These are phyloP conservation scores for Papilio polyxenes DNA, from an alignment of 1,140 invertebrate species.

Conservation along the genomic window DNA sequence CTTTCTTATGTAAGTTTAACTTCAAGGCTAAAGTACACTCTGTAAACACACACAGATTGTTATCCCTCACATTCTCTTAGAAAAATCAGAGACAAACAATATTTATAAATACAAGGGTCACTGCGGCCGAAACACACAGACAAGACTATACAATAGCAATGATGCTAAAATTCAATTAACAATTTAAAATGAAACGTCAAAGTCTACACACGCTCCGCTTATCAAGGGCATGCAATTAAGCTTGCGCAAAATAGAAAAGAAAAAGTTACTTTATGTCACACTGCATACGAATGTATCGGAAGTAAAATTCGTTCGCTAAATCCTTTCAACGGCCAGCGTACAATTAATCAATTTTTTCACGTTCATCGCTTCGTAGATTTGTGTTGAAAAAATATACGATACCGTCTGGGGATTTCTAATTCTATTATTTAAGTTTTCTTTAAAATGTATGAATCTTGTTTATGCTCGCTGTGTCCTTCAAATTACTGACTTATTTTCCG, in stretches of 20 bases:
- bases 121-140: too few relatives aligned
- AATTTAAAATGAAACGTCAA: conserved; percentile 19
- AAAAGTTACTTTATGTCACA: conserved; percentile 6
- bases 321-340: not conserved
- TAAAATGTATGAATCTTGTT: not conserved
- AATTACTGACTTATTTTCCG: not conserved
- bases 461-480: not conserved
- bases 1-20: too few relatives aligned
- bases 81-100: too few relatives aligned
- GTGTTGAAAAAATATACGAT: not conserved
- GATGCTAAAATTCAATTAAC: not conserved
- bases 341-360: not conserved
- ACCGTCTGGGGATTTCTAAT: not conserved
- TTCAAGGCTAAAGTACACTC: too few relatives aligned
- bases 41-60: too few relatives aligned
- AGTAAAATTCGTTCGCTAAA: not conserved
- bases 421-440: not conserved
- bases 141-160: not conserved
- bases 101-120: too few relatives aligned
- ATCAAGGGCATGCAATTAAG: conserved; percentile 16
- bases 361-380: not conserved
- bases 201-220: conserved; percentile 5
- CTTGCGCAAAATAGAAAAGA: not conserved
- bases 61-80: too few relatives aligned
- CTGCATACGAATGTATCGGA: conserved; percentile 2